Conservation (phyloP, 2,888 invertebrate species). For the Chymomyza procnemis region DNA sequence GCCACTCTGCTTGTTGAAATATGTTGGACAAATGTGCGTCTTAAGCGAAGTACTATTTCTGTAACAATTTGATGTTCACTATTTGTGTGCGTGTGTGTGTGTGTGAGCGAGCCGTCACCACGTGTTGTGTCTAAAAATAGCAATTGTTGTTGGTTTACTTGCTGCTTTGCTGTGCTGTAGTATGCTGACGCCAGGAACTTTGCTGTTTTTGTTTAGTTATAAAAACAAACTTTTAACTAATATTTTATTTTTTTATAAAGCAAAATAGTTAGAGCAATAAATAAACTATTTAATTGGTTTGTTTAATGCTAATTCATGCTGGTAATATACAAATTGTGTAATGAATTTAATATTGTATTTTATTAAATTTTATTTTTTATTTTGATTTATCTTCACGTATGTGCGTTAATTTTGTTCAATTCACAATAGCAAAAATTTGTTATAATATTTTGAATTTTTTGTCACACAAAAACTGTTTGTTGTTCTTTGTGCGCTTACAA, state of each 20-base stretch:
- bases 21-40: fast-evolving
- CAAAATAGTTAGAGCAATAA: not conserved
- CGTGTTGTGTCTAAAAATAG: not conserved
- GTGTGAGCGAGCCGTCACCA: slow-evolving; percentile 5
- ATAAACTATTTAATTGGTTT: no score
- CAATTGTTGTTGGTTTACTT: slow-evolving; percentile 53
- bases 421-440: no score
- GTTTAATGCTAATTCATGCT: no score
- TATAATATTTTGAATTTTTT: not conserved
- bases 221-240: not conserved
- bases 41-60: no score
- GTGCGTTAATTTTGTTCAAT: no score
- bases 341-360: not conserved
- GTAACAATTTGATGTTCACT: not conserved
- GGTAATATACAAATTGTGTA: no score
- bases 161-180: slow-evolving; percentile 53
- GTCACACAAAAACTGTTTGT: not conserved
- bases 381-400: not conserved
- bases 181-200: slow-evolving; percentile 25
- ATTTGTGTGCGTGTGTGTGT: no score
- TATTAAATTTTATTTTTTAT: not conserved
- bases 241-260: not conserved
- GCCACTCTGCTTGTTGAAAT: slow-evolving; percentile 84
- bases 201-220: fast-evolving
- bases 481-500: slow-evolving; percentile 19